Conservation (phyloP, 1,140 invertebrate species). For the Brachionus rubens region DNA sequence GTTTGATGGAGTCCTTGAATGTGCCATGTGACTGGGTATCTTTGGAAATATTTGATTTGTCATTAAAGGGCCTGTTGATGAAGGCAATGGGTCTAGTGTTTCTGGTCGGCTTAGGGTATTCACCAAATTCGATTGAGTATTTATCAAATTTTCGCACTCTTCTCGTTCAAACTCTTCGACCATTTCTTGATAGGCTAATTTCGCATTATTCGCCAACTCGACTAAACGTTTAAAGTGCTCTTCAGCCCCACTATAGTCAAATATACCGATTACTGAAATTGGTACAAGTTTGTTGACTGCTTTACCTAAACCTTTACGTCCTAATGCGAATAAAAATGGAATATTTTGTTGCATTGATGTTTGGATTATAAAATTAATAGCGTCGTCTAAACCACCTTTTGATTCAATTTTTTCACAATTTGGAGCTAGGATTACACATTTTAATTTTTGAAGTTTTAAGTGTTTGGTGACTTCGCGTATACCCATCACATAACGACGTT, state of each 20-base stretch:
- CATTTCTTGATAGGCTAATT: slow-evolving; percentile 36
- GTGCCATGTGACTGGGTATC: slow-evolving; percentile 31
- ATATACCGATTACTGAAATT: slow-evolving; percentile 64
- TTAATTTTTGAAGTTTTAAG: slow-evolving; percentile 64
- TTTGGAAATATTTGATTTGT: background rate
- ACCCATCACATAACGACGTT: slow-evolving; percentile 65
- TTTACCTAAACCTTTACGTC: slow-evolving; percentile 62
- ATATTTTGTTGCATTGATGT: slow-evolving; percentile 61
- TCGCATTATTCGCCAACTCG: slow-evolving; percentile 13
- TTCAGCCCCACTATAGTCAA: slow-evolving; percentile 65
- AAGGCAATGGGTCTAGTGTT: background rate
- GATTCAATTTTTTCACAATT: slow-evolving; percentile 62
- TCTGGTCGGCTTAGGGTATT: background rate
- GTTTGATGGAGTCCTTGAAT: slow-evolving; percentile 41
- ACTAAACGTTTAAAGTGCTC: slow-evolving; percentile 48
- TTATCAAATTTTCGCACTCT: slow-evolving; percentile 19
- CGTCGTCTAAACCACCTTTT: slow-evolving; percentile 62
- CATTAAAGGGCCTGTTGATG: background rate
- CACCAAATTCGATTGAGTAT: background rate
- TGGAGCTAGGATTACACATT: slow-evolving; percentile 66
- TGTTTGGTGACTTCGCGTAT: slow-evolving; percentile 65
- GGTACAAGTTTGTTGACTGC: slow-evolving; percentile 63
- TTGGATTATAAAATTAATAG: slow-evolving; percentile 59
- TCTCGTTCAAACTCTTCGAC: slow-evolving; percentile 29
- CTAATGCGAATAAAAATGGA: slow-evolving; percentile 63